Base-by-base conservation (phyloP, 2,888 invertebrate genomes). In the Drosophila rellima region DNA sequence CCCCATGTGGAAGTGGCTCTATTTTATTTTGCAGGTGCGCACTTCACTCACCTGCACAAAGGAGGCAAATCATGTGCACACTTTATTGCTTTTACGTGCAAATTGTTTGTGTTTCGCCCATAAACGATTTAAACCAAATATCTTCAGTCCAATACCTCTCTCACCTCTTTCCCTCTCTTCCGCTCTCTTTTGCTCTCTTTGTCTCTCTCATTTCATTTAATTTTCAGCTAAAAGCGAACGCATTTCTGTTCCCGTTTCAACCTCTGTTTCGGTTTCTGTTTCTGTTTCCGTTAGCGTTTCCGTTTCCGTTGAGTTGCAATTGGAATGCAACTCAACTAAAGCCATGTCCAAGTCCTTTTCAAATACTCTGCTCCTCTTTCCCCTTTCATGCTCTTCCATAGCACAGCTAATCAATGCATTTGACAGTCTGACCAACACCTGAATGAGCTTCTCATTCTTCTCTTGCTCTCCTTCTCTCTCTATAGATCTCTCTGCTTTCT, bases 81-180 rank as follows among this genome's bases (percentile, higher is more conserved):
- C 71, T 87, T 87, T 85, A 85, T 85, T 84, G 84, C 82, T 70
- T 84, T 73, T 82, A 85, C 84, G 84, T 85, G 84, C 85, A 82
- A 84, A 84, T 80, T 85, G 85, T 85, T 87, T 80, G 80, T 71
- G 63, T 40, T 75, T 82, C 64, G 47, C 76, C 62, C 70, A 75
- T 82, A 72, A 78, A 73, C 67, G 78, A 69, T 73, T 78, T 80
- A 29, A 59, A 40, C 29, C 39, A 59, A 48, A 59, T 31, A 13
- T 50, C 59, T 48, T 55, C 3, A 62, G 39, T 45, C 52, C 72
- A 62, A 68, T 26, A 29, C n/a, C 26, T 44, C 42, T 51, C 37
- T 37, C 10, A 5, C 20, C 11, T 26, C 45, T 29, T 10, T 18
- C 7, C 3, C 11, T 50, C 37, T 37, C 10, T 5, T 6, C 3